Percentiles rank a stretch among this genome's conserved stretches.
phyloP scores from a whole-genome alignment of 2,888 invertebrate species.

The Andrena hattorfiana region DNA sequence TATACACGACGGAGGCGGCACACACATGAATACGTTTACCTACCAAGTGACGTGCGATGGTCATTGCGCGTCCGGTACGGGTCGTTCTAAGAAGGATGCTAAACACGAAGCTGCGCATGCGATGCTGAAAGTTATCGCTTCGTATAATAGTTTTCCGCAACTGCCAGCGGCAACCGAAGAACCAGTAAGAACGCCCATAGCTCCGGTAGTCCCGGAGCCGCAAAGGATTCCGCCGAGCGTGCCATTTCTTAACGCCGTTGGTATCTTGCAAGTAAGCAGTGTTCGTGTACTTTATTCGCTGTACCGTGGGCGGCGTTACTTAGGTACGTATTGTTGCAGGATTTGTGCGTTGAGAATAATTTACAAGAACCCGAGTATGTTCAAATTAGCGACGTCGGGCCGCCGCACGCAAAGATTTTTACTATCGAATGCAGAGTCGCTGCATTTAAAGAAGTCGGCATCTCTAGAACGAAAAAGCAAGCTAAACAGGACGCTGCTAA shows the following conservation, averaged over 20 bases:
- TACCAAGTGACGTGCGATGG: constrained; percentile 81
- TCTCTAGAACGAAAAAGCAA: constrained; percentile 88
- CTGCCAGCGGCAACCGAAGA: constrained; percentile 77
- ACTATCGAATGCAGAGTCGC: constrained; percentile 87
- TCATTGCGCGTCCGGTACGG: constrained; percentile 79
- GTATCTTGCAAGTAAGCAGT: constrained; percentile 77
- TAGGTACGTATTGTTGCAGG: constrained; percentile 66
- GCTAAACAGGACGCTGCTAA: constrained; percentile 89
- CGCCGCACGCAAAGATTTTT: constrained; percentile 89
- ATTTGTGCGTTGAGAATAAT: constrained; percentile 83
- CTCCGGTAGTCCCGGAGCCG: constrained; percentile 59
- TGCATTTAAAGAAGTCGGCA: constrained; percentile 86
- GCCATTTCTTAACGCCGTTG: constrained; percentile 81
- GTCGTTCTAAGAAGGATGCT: constrained; percentile 84
- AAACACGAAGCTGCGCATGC: constrained; percentile 84
- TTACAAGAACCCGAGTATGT: constrained; percentile 86
- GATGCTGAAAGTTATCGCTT: constrained; percentile 80
- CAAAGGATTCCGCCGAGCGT: constrained; percentile 68
- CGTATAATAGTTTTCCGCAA: constrained; percentile 75
- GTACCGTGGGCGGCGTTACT: constrained; percentile 21
- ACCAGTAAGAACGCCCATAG: constrained; percentile 76
- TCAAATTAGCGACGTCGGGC: constrained; percentile 88
- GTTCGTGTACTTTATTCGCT: constrained; percentile 13
- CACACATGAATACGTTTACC: constrained; percentile 83
- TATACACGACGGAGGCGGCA: constrained; percentile 81